Evolutionary conservation across 2,888 invertebrate species (phyloP).

Genomic region (Xestia ashworthii): DNA sequence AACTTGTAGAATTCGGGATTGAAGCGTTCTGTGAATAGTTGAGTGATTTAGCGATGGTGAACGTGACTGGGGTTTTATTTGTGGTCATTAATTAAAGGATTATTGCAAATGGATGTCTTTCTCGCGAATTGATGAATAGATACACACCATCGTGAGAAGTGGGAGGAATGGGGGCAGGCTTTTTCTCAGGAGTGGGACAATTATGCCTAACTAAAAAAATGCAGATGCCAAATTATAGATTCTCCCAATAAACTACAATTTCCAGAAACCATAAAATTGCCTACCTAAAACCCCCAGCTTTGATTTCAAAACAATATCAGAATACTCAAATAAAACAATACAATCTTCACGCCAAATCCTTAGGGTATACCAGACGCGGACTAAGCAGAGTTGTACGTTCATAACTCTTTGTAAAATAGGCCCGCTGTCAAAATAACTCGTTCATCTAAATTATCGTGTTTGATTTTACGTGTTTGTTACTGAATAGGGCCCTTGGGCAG

Average conservation of each 20-base stretch:
- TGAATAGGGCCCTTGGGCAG: conserved; percentile 67
- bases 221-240: too few species aligned
- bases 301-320: not conserved
- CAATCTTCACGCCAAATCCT: conserved; percentile 43
- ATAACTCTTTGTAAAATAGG: conserved; percentile 64
- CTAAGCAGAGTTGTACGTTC: conserved; percentile 48
- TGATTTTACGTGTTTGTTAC: conserved; percentile 67
- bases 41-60: too few species aligned
- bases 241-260: not conserved
- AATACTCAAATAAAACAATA: conserved; percentile 20
- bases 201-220: too few species aligned
- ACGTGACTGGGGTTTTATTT: not conserved
- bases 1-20: conserved; percentile 13
- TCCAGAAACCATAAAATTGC: not conserved
- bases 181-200: too few species aligned
- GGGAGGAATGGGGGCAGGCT: too few species aligned
- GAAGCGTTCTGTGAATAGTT: conserved; percentile 4
- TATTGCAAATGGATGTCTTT: too few species aligned
- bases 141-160: too few species aligned
- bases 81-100: not conserved
- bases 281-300: not conserved
- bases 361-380: conserved; percentile 30
- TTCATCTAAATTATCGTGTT: conserved; percentile 70
- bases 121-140: too few species aligned
- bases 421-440: conserved; percentile 65